Evolutionary conservation across 2,797 vertebrate genomes (phyloP).

Genomic region (Lepilemur ruficaudatus): DNA sequence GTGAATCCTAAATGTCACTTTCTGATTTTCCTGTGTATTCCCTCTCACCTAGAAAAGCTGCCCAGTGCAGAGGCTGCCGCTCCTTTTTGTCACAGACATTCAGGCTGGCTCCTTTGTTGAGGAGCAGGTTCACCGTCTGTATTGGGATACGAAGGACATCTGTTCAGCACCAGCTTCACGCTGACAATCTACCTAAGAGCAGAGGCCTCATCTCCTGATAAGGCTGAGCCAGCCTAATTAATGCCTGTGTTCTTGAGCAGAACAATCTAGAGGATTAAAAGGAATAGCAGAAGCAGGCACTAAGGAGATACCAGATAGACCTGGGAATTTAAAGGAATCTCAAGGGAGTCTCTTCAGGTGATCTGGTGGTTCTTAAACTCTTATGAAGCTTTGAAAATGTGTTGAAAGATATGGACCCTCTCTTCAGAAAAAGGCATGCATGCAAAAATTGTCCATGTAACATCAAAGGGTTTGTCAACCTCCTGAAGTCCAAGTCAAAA

Average conservation of each 20-base stretch:
- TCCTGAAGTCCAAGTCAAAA: constrained; percentile 19
- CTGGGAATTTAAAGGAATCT: background rate
- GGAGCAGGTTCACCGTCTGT: constrained; percentile 95
- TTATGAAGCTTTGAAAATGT: background rate
- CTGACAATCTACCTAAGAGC: background rate
- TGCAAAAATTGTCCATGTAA: background rate
- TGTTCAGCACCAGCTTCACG: background rate
- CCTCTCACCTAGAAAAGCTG: constrained; percentile 92
- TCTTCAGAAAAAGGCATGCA: background rate
- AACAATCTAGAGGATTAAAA: background rate
- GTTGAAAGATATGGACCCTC: background rate
- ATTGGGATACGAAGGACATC: constrained; percentile 17
- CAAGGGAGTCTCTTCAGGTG: background rate
- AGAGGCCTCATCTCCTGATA: background rate
- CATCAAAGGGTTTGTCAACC: constrained; percentile 3
- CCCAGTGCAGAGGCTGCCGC: constrained; percentile 95
- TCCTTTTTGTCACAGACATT: constrained; percentile 96
- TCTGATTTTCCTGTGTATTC: background rate
- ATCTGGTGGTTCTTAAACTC: background rate
- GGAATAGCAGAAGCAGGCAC: background rate
- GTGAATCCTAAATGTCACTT: background rate
- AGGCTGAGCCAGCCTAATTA: background rate
- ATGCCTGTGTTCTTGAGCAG: background rate
- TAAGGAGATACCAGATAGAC: background rate
- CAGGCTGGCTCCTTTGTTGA: constrained; percentile 96